Percentiles rank a stretch among this genome's conserved stretches.
Evolutionary conservation across 2,797 vertebrate genomes (phyloP).

Genomic region (Gila robusta): DNA sequence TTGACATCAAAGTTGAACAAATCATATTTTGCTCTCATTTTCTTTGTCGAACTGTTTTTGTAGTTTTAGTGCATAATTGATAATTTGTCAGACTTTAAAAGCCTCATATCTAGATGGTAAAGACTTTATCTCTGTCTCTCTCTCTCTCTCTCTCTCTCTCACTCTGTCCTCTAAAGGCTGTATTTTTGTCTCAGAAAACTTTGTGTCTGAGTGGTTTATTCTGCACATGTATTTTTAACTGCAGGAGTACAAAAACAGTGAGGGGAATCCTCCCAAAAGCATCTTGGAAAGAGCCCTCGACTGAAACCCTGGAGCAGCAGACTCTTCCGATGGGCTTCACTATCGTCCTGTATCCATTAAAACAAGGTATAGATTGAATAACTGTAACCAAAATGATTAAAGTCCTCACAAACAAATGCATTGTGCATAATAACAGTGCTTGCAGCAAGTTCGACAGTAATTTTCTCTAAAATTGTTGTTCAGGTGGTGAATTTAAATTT

Average conservation of each 20-base stretch:
- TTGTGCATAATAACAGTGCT: neutral
- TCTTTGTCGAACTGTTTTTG: neutral
- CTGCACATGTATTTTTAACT: slow-evolving; percentile 19
- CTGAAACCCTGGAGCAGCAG: neutral
- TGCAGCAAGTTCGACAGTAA: neutral
- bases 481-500: neutral
- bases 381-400: neutral
- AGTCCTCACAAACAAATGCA: neutral
- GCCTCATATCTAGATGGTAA: neutral
- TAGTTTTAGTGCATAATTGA: neutral
- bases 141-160: slow-evolving; percentile 8
- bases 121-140: neutral
- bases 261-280: slow-evolving; percentile 6
- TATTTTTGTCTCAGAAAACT: neutral
- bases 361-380: slow-evolving; percentile 4
- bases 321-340: neutral
- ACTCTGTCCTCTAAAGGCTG: neutral
- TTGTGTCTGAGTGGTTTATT: neutral
- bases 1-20: neutral
- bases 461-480: neutral
- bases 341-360: neutral
- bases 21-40: neutral
- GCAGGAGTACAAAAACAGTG: neutral
- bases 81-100: neutral
- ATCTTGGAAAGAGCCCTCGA: neutral